Base-by-base conservation (phyloP, 2,797 vertebrate species). In the Lepilemur ruficaudatus region DNA sequence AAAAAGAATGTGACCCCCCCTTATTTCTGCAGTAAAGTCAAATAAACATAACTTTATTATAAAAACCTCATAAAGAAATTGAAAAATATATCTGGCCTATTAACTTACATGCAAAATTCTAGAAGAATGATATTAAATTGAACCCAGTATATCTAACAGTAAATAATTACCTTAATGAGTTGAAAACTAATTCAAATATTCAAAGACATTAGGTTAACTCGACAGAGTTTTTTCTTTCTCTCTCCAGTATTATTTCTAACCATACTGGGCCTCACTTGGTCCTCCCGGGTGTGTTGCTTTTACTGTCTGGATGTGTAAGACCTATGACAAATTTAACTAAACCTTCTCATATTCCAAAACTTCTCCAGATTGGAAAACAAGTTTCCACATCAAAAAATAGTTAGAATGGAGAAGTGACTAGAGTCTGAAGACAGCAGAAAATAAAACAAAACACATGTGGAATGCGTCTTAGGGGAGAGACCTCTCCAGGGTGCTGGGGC, bases 401-500 rank as follows among this genome's bases (percentile, higher is more conserved):
- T 67, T 48, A 48, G 81, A 87, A 59, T 41, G 32, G n/a, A 59
- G 52, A 81, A n/a, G 32, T n/a, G 23, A n/a, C 11, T 46, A 17
- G 80, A 4, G 25, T 28, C 4, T 7, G 1, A 2, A 43, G 41
- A 30, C 43, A n/a, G 6, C 3, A 38, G 55, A 57, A 73, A 55
- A 63, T 32, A 32, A 61, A 38, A 20, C 22, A 35, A 52, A 63
- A 35, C 75, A 35, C 61, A 25, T 4, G 2, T 46, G 28, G 15
- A 38, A 9, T 7, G 38, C 25, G 8, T 72, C 38, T 23, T 25
- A 18, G 32, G 35, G n/a, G 22, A 61, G 22, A 55, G 35, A 63
- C 1, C 35, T 35, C 52, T 79, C 23, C 23, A 23, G 12, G 14
- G 73, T 0, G 5, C 35, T 2, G 5, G 2, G 2, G 7, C 46